Base-by-base conservation (phyloP, 2,113 vertebrate species). In the Stictonetta naevosa region DNA sequence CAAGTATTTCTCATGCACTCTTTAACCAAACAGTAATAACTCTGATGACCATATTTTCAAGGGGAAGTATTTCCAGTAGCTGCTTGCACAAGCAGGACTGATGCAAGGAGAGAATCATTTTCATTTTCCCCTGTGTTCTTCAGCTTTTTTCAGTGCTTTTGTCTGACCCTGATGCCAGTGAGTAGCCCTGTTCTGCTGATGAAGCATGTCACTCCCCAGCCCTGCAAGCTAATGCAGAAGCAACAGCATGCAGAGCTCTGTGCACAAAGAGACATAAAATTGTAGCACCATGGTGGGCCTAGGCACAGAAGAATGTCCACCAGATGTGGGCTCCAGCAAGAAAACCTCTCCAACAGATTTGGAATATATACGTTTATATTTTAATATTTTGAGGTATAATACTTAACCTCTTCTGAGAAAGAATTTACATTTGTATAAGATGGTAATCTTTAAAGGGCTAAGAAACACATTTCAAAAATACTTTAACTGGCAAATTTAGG, bases 101-200 rank as follows among this genome's bases (percentile, higher is more conserved):
- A 40, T 46, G 33, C 28, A 92, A 72, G 59, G 0, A n/a, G n/a
- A n/a, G n/a, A 86, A 73, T 28, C 8, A 67, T 36, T 58, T 44
- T 34, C 56, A 36, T n/a, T 81, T 80, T 46, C 34, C 58, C 8
- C 60, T 2, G 1, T 22, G 50, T 33, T 75, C 26, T 33, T 52
- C 1, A 1, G 4, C 29, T 53, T 46, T 40, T 42, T 71, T 55
- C 26, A n/a, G 26, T 67, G 46, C 26, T 80, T 46, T 50, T 13
- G 34, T 26, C 18, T 62, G 29, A 22, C 52, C 11, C 10, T 0
- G 2, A 67, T 20, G 6, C 11, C 15, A 42, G 20, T 0, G 1
- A 50, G 19, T 17, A 31, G 16, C 33, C 5, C 11, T 21, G 3
- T 23, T 80, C 25, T 78, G 66, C 33, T 38, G 23, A 63, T 3